These are phyloP conservation scores for Halcyon chelicuti DNA, from an alignment of 2,797 vertebrate species.

Conservation along the genomic window DNA sequence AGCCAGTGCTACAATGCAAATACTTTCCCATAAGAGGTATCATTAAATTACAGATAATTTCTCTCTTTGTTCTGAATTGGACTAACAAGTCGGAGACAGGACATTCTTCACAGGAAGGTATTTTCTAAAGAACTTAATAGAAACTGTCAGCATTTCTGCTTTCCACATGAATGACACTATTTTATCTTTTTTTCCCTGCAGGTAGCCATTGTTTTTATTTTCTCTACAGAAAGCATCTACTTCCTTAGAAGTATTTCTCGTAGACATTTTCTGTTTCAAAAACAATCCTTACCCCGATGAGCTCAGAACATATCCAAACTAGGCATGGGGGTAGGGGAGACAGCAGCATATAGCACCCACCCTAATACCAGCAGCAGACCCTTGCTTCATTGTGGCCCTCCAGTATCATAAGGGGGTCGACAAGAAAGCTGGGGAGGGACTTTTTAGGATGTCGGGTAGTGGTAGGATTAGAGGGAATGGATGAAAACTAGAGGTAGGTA, in stretches of 20 bases:
- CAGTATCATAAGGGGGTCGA: too few relatives aligned
- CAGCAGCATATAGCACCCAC: background rate
- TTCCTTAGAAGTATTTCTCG: background rate
- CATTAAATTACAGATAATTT: constrained; percentile 3
- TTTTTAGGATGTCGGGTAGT: too few relatives aligned
- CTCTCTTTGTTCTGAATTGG: background rate
- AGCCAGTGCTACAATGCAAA: background rate
- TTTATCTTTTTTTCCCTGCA: background rate
- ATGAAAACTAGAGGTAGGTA: too few relatives aligned
- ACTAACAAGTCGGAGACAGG: background rate
- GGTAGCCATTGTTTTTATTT: background rate
- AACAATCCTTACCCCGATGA: background rate
- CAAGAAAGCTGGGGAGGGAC: too few relatives aligned
- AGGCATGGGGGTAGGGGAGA: background rate
- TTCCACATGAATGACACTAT: background rate
- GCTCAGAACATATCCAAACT: background rate
- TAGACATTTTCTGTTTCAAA: background rate
- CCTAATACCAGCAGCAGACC: background rate
- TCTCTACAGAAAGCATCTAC: background rate
- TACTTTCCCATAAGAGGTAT: background rate
- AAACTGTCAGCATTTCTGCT: background rate
- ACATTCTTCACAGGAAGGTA: background rate
- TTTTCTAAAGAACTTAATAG: background rate
- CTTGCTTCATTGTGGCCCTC: background rate
- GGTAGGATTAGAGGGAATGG: too few relatives aligned